Evolutionary conservation across 2,113 vertebrate genomes (phyloP).

Genomic region (Mastomys coucha): DNA sequence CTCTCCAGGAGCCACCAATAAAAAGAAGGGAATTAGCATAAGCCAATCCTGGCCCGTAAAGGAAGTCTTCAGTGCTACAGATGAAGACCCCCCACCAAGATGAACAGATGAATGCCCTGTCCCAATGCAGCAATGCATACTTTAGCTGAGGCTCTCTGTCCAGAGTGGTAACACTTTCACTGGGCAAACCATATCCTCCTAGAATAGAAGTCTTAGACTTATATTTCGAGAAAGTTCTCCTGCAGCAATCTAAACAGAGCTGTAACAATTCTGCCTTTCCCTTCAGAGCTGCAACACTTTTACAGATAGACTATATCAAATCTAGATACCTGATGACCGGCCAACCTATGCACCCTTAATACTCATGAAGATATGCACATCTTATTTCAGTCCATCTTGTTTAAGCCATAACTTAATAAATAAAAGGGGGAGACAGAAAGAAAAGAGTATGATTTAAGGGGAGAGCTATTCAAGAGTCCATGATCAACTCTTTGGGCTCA

Average conservation of each 20-base stretch:
- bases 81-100: background rate
- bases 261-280: background rate
- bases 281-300: background rate
- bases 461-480: background rate
- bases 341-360: background rate
- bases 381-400: background rate
- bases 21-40: background rate
- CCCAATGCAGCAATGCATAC: background rate
- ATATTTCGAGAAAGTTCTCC: background rate
- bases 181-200: background rate
- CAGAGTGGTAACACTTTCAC: background rate
- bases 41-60: background rate
- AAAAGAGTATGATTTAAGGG: background rate
- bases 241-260: background rate
- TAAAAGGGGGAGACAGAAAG: background rate
- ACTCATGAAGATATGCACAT: background rate
- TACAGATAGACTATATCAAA: background rate
- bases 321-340: background rate
- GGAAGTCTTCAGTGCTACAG: background rate
- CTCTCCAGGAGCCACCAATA: background rate
- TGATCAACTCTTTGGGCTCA: background rate
- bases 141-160: background rate
- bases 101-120: rapidly evolving
- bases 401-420: background rate
- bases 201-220: background rate